phyloP scores from a whole-genome alignment of 2,113 vertebrate genomes.

The Peromyscus leucopus region DNA sequence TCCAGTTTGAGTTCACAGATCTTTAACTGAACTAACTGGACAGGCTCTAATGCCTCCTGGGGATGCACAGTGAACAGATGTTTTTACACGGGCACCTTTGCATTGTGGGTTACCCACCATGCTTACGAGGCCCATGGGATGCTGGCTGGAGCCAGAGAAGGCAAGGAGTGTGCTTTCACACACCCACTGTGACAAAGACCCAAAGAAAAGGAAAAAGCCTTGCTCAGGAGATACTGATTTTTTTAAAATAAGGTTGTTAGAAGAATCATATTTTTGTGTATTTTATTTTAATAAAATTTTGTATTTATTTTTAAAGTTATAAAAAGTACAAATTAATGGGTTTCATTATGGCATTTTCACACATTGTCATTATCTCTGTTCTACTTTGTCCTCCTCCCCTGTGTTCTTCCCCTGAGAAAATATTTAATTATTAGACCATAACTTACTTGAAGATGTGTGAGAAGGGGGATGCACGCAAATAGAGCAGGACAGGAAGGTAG shows the following conservation, averaged over 20 bases:
- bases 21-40: not conserved
- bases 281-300: not conserved
- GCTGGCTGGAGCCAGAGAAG: not conserved
- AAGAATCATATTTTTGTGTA: not conserved
- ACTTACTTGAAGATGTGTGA: not conserved
- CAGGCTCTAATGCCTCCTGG: not conserved
- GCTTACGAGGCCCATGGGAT: not conserved
- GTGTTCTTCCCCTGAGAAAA: not conserved
- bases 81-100: not conserved
- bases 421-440: slow-evolving; percentile 8
- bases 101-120: not conserved
- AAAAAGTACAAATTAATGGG: not conserved
- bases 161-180: not conserved
- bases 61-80: not conserved
- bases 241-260: not conserved
- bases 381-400: not conserved
- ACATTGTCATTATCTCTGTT: not conserved
- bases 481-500: not conserved
- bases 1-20: not conserved
- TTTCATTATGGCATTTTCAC: too few species aligned
- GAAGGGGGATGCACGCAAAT: not conserved
- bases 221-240: not conserved
- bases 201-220: not conserved
- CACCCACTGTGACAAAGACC: not conserved
- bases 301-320: not conserved